Percentiles rank a stretch among this genome's conserved stretches.
Conservation (phyloP, 2,797 vertebrate genomes). For the Smutsia temminckii region DNA sequence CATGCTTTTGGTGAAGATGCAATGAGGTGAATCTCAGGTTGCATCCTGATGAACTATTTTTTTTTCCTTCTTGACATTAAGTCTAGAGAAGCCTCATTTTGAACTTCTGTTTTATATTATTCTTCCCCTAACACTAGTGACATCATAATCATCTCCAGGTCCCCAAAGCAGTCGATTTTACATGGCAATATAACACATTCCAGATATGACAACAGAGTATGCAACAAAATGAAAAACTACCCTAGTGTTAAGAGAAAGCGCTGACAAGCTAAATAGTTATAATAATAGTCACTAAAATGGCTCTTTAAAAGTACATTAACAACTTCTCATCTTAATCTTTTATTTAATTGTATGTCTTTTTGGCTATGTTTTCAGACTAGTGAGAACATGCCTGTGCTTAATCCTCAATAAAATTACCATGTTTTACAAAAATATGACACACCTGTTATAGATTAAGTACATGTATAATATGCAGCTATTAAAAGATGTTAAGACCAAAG, state of each 20-base stretch:
- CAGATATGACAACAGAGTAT: slow-evolving; percentile 70
- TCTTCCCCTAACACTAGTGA: slow-evolving; percentile 70
- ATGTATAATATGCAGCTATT: slow-evolving; percentile 71
- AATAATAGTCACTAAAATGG: slow-evolving; percentile 67
- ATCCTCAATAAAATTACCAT: slow-evolving; percentile 80
- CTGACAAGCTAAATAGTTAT: slow-evolving; percentile 69
- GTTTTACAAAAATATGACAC: slow-evolving; percentile 78
- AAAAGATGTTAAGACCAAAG: slow-evolving; percentile 77
- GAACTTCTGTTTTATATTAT: slow-evolving; percentile 73
- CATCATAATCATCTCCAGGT: slow-evolving; percentile 75
- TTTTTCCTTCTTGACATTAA: slow-evolving; percentile 66
- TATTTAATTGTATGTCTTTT: slow-evolving; percentile 70
- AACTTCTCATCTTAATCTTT: slow-evolving; percentile 74
- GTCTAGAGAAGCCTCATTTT: slow-evolving; percentile 70
- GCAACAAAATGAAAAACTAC: slow-evolving; percentile 69
- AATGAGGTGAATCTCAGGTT: slow-evolving; percentile 76
- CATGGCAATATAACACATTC: slow-evolving; percentile 75
- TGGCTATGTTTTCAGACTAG: slow-evolving; percentile 70
- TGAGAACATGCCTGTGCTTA: slow-evolving; percentile 77
- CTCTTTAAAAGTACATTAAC: slow-evolving; percentile 73
- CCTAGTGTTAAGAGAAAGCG: slow-evolving; percentile 67
- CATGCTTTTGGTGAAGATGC: slow-evolving; percentile 60
- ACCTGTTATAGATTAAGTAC: slow-evolving; percentile 82
- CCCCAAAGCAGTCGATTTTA: slow-evolving; percentile 67
- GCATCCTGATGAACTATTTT: slow-evolving; percentile 64